Percentiles rank a stretch among this genome's conserved stretches.
These are phyloP conservation scores for Chlamydotis undulata DNA, from an alignment of 2,113 vertebrate genomes.

Conservation along the genomic window DNA sequence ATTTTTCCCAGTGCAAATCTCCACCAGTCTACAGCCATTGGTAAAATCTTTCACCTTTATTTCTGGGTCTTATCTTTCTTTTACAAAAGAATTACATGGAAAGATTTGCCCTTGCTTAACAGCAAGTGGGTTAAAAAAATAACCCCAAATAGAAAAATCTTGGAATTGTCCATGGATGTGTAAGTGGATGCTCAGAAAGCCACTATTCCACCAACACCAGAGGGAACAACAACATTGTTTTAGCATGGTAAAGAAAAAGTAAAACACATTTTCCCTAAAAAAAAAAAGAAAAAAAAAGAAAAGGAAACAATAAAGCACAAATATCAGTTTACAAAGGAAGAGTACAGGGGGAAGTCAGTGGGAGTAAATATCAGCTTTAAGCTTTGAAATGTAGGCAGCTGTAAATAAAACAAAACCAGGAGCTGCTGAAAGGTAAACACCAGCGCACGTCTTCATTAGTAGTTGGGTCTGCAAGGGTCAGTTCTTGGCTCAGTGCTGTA, in stretches of 20 bases:
- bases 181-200: background rate
- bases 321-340: background rate
- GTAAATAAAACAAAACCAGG: background rate
- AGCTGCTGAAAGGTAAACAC: background rate
- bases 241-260: background rate
- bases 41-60: background rate
- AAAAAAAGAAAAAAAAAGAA: background rate
- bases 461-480: background rate
- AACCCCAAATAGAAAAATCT: background rate
- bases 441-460: background rate
- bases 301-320: background rate
- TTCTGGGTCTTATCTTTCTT: background rate
- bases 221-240: background rate
- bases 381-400: background rate
- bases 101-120: background rate
- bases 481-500: background rate
- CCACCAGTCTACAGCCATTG: background rate
- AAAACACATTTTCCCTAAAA: background rate
- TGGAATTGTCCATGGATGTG: background rate
- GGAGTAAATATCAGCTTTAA: background rate
- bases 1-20: background rate
- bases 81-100: accelerated
- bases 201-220: background rate
- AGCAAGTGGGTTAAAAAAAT: background rate
- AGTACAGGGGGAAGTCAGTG: background rate